These are phyloP conservation scores for Apamea anceps DNA, from an alignment of 2,888 invertebrate species.

Conservation along the genomic window DNA sequence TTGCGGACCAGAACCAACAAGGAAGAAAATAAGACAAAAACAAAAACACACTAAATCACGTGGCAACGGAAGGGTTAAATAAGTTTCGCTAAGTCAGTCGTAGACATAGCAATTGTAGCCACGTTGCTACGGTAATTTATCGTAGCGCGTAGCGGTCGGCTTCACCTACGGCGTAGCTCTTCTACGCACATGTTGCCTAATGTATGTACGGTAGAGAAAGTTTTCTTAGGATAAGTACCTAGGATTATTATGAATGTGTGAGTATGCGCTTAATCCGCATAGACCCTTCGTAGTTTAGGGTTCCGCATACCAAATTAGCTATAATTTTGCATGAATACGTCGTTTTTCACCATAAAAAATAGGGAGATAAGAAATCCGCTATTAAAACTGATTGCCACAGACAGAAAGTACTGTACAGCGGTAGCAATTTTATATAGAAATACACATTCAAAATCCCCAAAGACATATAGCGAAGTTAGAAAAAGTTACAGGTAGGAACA, in stretches of 20 bases:
- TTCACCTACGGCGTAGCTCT: conserved; percentile 68
- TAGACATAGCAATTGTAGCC: conserved; percentile 58
- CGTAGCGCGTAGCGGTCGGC: conserved; percentile 62
- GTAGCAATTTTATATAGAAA: conserved; percentile 28
- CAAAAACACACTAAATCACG: conserved; percentile 59
- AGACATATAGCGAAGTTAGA: conserved; percentile 36
- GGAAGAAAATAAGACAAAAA: conserved; percentile 53
- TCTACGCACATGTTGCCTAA: conserved; percentile 66
- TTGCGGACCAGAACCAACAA: conserved; percentile 34
- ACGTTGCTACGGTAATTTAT: conserved; percentile 62
- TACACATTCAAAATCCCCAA: conserved; percentile 40
- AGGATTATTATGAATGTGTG: conserved; percentile 54
- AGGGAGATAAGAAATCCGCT: not conserved
- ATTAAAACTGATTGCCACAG: not conserved
- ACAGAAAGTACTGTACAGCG: conserved; percentile 7
- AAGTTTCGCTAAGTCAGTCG: conserved; percentile 60
- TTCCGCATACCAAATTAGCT: conserved; percentile 10
- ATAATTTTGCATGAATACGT: not conserved
- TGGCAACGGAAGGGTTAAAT: conserved; percentile 52
- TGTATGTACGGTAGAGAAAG: conserved; percentile 64
- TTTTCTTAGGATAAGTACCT: conserved; percentile 66
- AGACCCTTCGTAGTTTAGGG: conserved; percentile 23
- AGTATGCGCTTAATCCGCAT: conserved; percentile 42
- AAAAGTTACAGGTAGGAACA: conserved; percentile 53
- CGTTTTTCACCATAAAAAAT: not conserved